A percentile compares a stretch with the other conserved stretches of the same genome.
phyloP scores from a whole-genome alignment of 2,888 invertebrate species.

The Plagodis pulveraria region DNA sequence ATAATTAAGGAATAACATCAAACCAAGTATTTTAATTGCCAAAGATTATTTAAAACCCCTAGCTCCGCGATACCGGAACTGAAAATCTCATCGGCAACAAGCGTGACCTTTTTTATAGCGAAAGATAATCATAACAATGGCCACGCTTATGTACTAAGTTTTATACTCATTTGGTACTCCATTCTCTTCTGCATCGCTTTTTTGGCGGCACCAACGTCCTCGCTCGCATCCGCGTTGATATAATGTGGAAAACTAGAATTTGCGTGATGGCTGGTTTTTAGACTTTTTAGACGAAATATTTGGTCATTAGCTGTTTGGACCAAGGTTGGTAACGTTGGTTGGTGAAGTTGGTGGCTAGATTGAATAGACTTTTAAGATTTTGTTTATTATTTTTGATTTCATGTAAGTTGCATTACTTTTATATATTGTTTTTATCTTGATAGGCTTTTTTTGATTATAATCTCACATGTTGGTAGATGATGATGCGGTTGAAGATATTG shows the following conservation, averaged over 20 bases:
- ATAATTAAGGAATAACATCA: constrained; percentile 22
- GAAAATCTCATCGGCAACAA: constrained; percentile 45
- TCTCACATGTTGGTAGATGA: too few species aligned
- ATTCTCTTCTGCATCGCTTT: constrained; percentile 54
- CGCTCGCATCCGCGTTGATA: constrained; percentile 54
- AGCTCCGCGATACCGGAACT: constrained; percentile 41
- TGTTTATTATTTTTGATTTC: too few species aligned
- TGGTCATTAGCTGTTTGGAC: constrained; percentile 12
- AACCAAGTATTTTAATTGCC: constrained; percentile 21
- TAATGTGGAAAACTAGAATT: constrained; percentile 28
- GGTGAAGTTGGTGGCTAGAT: too few species aligned
- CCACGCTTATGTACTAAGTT: constrained; percentile 6
- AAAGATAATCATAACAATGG: constrained; percentile 54
- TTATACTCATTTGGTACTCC: constrained; percentile 39
- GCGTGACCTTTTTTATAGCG: constrained; percentile 51
- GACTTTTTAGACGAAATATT: constrained; percentile 26
- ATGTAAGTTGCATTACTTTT: too few species aligned
- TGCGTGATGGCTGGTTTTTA: constrained; percentile 27
- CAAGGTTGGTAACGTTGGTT: constrained; percentile 2
- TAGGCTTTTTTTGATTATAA: too few species aligned
- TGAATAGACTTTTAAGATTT: too few species aligned
- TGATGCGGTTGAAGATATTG: too few species aligned
- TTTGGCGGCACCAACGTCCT: constrained; percentile 46
- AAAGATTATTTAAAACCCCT: constrained; percentile 10
- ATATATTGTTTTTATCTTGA: too few species aligned